Conservation (phyloP, 2,113 vertebrate genomes). For the Oostethus manadensis region DNA sequence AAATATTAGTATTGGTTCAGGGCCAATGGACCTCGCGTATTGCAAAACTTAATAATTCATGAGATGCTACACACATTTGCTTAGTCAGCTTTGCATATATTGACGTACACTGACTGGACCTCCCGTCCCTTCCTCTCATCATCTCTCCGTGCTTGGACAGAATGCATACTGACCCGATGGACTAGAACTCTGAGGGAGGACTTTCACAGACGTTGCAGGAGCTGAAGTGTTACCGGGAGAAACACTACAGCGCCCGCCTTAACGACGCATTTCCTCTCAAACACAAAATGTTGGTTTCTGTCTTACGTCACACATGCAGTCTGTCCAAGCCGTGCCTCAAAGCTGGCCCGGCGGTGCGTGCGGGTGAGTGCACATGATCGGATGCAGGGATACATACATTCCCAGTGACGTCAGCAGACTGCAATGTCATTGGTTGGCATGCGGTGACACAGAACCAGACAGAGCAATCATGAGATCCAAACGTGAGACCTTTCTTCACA, state of each 20-base stretch:
- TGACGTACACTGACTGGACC: no score
- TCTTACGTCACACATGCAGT: conserved; percentile 22
- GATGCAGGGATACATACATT: conserved; percentile 43
- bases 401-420: conserved; percentile 39
- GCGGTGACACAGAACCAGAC: conserved; percentile 51
- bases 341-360: conserved; percentile 2
- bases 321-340: conserved; percentile 21
- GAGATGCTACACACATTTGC: no score
- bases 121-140: conserved; percentile 9
- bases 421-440: conserved; percentile 47
- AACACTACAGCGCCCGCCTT: neutral
- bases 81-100: no score
- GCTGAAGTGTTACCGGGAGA: neutral
- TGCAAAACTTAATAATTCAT: no score
- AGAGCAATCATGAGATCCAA: conserved; percentile 48
- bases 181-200: neutral
- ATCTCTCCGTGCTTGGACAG: conserved; percentile 26
- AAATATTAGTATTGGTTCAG: no score
- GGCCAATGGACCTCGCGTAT: no score
- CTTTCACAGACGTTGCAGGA: neutral
- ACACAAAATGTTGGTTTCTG: neutral
- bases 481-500: conserved; percentile 34
- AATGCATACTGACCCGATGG: conserved; percentile 26
- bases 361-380: conserved; percentile 12
- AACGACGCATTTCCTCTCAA: neutral